Base-by-base conservation (phyloP, 2,113 vertebrate species). In the Dascyllus trimaculatus region DNA sequence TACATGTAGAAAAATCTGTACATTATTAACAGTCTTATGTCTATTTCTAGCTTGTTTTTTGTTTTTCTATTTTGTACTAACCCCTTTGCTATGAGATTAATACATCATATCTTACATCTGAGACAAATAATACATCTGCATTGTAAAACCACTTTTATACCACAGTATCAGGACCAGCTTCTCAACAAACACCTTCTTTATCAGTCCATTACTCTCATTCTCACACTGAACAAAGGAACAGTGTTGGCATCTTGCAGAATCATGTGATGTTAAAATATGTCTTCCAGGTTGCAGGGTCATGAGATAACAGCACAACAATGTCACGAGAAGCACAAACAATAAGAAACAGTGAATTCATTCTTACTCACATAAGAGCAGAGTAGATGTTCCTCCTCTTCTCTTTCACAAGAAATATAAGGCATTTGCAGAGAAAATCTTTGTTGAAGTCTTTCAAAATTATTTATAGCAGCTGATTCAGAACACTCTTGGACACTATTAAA, bases 281-380 rank as follows among this genome's bases (percentile, higher is more conserved):
- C 61, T 61, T 71, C 57, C 11, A 59, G 57, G 63, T 64, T 78
- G 75, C 29, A 21, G 15, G 48, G 40, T 71, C 61, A 68, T 15
- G 63, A 64, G 73, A 64, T 69, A 72, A 81, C 25, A 45, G 59
- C 15, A 63, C 60, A 71, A 58, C 40, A 58, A 29, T 64, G 82
- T 81, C 78, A 85, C 63, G 51, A 67, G 78, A 63, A 81, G 46
- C 48, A 1, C 1, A 45, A 46, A 74, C 24, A 58, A 58, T 35
- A 14, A 57, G 46, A 57, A 38, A 77, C 72, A 85, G 73, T 48
- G 63, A 40, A 29, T 68, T 77, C 67, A 58, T 68, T 85, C 82
- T 72, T 14, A 21, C 40, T 66, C 54, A 18, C 60, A 51, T 18
- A 38, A 11, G 4, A 19, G 45, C 2, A 49, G 14, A 32, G 35